phyloP scores from a whole-genome alignment of 1,140 invertebrate genomes.

The Brachionus calyciflorus region DNA sequence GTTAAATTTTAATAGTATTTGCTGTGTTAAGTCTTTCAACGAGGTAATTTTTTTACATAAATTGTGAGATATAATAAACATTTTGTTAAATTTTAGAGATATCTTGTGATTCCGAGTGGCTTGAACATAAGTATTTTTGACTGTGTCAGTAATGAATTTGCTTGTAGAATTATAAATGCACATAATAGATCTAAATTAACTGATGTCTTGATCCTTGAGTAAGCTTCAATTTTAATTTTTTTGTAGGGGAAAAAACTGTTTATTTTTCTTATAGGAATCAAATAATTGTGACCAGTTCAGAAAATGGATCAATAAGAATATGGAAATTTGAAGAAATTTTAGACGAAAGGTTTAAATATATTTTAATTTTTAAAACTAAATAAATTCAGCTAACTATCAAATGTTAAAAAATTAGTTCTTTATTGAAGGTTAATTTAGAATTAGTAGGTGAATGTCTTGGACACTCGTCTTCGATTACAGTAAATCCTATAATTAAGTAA shows the following conservation, averaged over 20 bases:
- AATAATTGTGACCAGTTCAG: background rate
- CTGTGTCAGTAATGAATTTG: background rate
- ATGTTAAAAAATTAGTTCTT: too few relatives aligned
- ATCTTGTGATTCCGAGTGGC: background rate
- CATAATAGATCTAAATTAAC: constrained; percentile 19
- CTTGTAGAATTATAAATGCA: background rate
- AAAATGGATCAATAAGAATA: constrained; percentile 28
- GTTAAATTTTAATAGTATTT: background rate
- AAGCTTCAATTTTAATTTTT: background rate
- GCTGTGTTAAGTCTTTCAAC: background rate
- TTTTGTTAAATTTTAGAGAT: background rate
- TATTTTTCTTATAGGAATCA: background rate
- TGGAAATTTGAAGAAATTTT: constrained; percentile 12
- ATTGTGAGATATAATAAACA: background rate
- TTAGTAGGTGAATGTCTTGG: constrained; percentile 13
- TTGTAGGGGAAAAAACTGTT: background rate
- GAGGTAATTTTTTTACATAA: background rate
- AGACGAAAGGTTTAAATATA: background rate
- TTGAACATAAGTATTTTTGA: constrained; percentile 13
- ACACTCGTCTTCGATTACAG: background rate
- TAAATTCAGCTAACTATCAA: too few relatives aligned
- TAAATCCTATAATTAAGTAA: background rate
- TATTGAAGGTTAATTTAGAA: background rate
- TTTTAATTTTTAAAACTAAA: background rate
- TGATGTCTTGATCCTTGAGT: background rate